Evolutionary conservation across 2,113 vertebrate genomes (phyloP).

Genomic region (Macquaria australasica): DNA sequence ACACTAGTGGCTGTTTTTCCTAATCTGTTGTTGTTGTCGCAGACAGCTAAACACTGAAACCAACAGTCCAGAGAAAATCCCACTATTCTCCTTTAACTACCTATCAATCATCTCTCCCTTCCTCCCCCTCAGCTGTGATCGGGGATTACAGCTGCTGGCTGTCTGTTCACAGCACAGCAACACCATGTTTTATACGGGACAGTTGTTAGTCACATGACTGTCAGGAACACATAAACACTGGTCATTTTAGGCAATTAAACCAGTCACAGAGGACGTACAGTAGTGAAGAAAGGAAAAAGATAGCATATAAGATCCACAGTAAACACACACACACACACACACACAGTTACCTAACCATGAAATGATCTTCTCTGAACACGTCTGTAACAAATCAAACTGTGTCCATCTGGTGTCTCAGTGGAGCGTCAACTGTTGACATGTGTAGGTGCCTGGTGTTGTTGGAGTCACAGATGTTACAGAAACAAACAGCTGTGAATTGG

Average conservation of each 20-base stretch:
- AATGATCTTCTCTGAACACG: slow-evolving; percentile 8
- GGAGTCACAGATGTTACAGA: slow-evolving; percentile 23
- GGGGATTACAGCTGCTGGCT: slow-evolving; percentile 6
- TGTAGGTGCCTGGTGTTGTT: slow-evolving; percentile 8
- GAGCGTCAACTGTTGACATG: background rate
- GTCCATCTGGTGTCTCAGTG: background rate
- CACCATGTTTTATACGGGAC: background rate
- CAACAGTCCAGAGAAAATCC: slow-evolving; percentile 40
- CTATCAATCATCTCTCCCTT: background rate
- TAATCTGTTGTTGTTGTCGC: slow-evolving; percentile 13
- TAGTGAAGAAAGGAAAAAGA: background rate
- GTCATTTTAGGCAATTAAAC: background rate
- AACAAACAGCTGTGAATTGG: background rate
- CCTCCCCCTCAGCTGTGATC: slow-evolving; percentile 20
- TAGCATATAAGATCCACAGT: too few relatives aligned
- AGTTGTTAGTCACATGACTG: background rate
- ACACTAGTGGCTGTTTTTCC: slow-evolving; percentile 6
- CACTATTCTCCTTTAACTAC: slow-evolving; percentile 6
- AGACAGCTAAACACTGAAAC: slow-evolving; percentile 26
- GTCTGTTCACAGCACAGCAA: slow-evolving; percentile 6
- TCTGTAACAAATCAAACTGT: slow-evolving; percentile 14
- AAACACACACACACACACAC: background rate
- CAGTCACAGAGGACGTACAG: background rate
- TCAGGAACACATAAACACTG: too few relatives aligned
- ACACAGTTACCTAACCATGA: background rate